These are phyloP conservation scores for Paraplagusia blochii DNA, from an alignment of 2,113 vertebrate genomes.

Conservation along the genomic window DNA sequence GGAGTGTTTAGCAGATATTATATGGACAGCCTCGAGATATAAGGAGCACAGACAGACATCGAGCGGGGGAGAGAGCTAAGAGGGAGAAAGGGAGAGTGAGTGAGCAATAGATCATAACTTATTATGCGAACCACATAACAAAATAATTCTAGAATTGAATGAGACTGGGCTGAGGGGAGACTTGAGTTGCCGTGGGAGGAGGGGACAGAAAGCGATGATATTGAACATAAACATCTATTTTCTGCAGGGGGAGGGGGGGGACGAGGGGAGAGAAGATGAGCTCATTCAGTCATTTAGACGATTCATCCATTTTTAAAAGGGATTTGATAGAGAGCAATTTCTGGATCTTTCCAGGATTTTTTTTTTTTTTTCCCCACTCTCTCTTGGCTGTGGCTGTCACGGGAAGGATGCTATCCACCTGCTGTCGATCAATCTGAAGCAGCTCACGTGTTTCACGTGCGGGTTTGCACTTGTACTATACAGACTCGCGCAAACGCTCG, in stretches of 20 bases:
- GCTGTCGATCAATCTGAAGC: conserved; percentile 45
- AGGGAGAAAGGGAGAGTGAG: conserved; percentile 1
- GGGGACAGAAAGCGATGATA: conserved; percentile 39
- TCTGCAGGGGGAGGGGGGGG: conserved; percentile 43
- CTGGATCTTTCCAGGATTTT: conserved; percentile 37
- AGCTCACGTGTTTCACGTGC: neutral
- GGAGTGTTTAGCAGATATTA: conserved; percentile 51
- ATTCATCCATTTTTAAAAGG: conserved; percentile 70
- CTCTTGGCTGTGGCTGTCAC: conserved; percentile 16
- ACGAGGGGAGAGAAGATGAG: conserved; percentile 28
- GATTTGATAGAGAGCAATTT: conserved; percentile 59
- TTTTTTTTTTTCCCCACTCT: too few relatives aligned
- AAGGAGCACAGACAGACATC: conserved; percentile 9
- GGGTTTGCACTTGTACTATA: conserved; percentile 21
- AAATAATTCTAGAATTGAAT: conserved; percentile 64
- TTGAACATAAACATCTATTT: conserved; percentile 68
- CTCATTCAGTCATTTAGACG: conserved; percentile 57
- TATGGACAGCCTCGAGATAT: conserved; percentile 38
- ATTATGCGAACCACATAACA: conserved; percentile 68
- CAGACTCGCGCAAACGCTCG: conserved; percentile 19
- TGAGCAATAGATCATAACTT: conserved; percentile 57
- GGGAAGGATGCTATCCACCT: conserved; percentile 1
- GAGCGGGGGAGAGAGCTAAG: too few relatives aligned
- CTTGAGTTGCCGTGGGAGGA: conserved; percentile 2
- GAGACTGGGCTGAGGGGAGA: conserved; percentile 32